Conservation (phyloP, 1,140 invertebrate genomes). For the Leptopilina clavipes region DNA sequence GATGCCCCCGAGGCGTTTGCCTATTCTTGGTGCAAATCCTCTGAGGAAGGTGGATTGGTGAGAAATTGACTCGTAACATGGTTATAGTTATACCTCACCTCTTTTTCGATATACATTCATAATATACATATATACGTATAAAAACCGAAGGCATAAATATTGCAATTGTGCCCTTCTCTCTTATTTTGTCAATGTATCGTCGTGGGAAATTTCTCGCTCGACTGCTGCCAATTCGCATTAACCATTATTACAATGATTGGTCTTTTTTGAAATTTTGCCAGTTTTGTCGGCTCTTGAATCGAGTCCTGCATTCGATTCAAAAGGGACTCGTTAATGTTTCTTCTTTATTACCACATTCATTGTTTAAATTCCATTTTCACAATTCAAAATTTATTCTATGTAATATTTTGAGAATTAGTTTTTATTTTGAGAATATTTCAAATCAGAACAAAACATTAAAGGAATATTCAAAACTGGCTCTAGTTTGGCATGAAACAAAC, state of each 20-base stretch:
- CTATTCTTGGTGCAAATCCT: slow-evolving; percentile 54
- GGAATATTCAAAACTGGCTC: too few species aligned
- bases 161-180: background rate
- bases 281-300: background rate
- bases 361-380: background rate
- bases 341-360: background rate
- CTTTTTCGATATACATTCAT: slow-evolving; percentile 6
- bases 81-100: slow-evolving; percentile 52
- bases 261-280: background rate
- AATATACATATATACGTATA: background rate
- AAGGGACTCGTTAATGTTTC: background rate
- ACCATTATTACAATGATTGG: slow-evolving; percentile 17
- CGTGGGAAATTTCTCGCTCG: slow-evolving; percentile 24
- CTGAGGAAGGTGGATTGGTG: slow-evolving; percentile 23
- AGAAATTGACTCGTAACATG: slow-evolving; percentile 65
- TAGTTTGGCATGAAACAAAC: too few species aligned
- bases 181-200: background rate
- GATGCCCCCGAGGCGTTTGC: slow-evolving; percentile 49
- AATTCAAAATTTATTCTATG: too few species aligned
- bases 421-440: too few species aligned
- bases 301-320: background rate
- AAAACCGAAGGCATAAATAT: background rate
- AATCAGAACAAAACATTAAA: too few species aligned
- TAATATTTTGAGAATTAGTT: too few species aligned
- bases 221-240: slow-evolving; percentile 30